phyloP scores from a whole-genome alignment of 37 sponge, comb jelly and placozoan species.

The Cladorhizidae sp. region DNA sequence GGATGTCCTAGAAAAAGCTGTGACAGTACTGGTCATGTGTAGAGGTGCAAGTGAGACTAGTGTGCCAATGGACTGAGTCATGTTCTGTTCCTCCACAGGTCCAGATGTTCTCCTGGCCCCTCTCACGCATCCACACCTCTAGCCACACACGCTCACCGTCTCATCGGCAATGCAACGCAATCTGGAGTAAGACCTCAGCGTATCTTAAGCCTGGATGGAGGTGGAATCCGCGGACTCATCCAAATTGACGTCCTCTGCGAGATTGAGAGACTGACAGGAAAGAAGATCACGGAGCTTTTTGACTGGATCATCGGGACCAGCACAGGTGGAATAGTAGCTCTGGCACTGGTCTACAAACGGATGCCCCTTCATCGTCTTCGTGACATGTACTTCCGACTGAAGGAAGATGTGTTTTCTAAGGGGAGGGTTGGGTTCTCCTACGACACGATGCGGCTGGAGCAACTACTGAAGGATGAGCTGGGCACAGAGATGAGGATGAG shows the following conservation, averaged over 20 bases:
- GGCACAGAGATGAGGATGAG: conserved; percentile 40
- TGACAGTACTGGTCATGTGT: too few relatives aligned
- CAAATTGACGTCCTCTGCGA: conserved; percentile 49
- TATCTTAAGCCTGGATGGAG: conserved; percentile 59
- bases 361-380: conserved; percentile 21
- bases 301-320: conserved; percentile 63
- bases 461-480: conserved; percentile 44
- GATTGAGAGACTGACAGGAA: conserved; percentile 36
- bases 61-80: neutral
- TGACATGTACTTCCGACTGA: conserved; percentile 47
- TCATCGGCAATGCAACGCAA: neutral
- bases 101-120: neutral
- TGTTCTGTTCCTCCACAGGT: conserved; percentile 4
- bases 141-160: too few relatives aligned
- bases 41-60: too few relatives aligned
- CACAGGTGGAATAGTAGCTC: conserved; percentile 56
- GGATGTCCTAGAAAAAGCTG: too few relatives aligned
- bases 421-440: conserved; percentile 14
- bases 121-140: neutral
- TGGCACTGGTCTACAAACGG: conserved; percentile 49
- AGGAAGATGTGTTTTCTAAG: conserved; percentile 43
- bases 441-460: conserved; percentile 47
- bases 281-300: conserved; percentile 47
- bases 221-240: conserved; percentile 59
- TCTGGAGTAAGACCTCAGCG: conserved; percentile 15